These are phyloP conservation scores for Branchinecta lynchi DNA, from an alignment of 1,140 invertebrate genomes.

Conservation along the genomic window DNA sequence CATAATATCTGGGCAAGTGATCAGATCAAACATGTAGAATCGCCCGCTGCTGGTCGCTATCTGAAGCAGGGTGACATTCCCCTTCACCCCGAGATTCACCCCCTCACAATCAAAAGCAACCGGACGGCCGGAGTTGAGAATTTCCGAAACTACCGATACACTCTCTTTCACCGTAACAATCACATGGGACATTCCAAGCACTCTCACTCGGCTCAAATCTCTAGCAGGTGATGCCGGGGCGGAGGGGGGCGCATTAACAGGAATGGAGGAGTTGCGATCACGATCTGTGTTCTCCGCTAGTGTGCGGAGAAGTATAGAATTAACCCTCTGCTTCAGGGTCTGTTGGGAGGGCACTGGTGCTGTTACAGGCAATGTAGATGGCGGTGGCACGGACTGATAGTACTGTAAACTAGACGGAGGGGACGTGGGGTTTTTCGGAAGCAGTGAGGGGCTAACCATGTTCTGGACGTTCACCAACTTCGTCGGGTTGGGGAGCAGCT, in stretches of 20 bases:
- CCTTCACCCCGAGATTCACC: conserved; percentile 69
- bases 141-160: conserved; percentile 51
- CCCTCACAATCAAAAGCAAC: conserved; percentile 79
- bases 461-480: conserved; percentile 31
- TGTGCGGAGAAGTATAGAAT: conserved; percentile 69
- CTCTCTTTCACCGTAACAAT: conserved; percentile 60
- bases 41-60: conserved; percentile 60
- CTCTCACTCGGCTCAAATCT: conserved; percentile 41
- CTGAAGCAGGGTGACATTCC: conserved; percentile 63
- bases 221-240: conserved; percentile 15
- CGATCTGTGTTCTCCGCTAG: conserved; percentile 75
- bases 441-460: not conserved
- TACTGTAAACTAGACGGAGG: conserved; percentile 25
- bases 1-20: conserved; percentile 64
- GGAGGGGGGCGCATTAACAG: not conserved
- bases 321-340: conserved; percentile 67
- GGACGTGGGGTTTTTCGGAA: conserved; percentile 24
- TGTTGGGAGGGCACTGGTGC: conserved; percentile 32
- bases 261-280: conserved; percentile 38
- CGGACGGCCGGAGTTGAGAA: conserved; percentile 40
- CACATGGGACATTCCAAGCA: conserved; percentile 60
- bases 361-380: conserved; percentile 19
- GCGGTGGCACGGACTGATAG: conserved; percentile 29
- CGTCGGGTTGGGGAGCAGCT: conserved; percentile 34
- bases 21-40: conserved; percentile 67